Evolutionary conservation across 2,888 invertebrate genomes (phyloP).

Genomic region (Acrobasis repandana): DNA sequence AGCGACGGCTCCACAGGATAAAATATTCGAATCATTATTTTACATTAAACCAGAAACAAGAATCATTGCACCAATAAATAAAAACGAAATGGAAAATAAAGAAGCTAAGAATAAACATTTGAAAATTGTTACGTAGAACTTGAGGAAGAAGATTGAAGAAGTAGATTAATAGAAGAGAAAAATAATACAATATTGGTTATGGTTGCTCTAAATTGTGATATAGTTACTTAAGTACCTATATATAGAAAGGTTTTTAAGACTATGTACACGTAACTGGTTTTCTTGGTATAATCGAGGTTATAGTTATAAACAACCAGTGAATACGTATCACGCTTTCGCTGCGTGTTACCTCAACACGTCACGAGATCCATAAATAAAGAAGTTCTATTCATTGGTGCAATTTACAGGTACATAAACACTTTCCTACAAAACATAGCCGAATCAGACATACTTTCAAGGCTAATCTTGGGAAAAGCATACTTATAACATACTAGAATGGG

Average conservation of each 20-base stretch:
- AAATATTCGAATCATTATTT: conserved; percentile 47
- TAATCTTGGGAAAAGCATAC: conserved; percentile 60
- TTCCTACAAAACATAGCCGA: conserved; percentile 59
- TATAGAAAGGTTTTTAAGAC: too few species aligned
- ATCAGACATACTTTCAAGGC: conserved; percentile 50
- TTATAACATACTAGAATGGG: conserved; percentile 51
- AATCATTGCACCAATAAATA: conserved; percentile 67
- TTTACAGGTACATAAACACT: conserved; percentile 72
- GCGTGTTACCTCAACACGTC: too few species aligned
- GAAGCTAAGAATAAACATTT: background rate
- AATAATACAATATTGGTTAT: background rate
- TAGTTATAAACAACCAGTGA: too few species aligned
- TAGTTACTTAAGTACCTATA: too few species aligned
- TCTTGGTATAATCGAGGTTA: too few species aligned
- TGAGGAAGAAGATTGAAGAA: conserved; percentile 6
- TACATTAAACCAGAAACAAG: conserved; percentile 48
- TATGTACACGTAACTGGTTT: too few species aligned
- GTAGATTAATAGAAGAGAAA: background rate
- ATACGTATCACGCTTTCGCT: too few species aligned
- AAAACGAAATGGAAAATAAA: conserved; percentile 39
- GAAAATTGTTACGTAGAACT: background rate
- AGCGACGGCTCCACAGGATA: conserved; percentile 49
- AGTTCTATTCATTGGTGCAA: conserved; percentile 68
- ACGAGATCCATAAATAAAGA: conserved; percentile 19
- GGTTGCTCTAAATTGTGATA: too few species aligned